Evolutionary conservation across 2,888 invertebrate species (phyloP), one percentile per base, ranked within the genome.

Genomic region (Drosophila maculinotata): DNA sequence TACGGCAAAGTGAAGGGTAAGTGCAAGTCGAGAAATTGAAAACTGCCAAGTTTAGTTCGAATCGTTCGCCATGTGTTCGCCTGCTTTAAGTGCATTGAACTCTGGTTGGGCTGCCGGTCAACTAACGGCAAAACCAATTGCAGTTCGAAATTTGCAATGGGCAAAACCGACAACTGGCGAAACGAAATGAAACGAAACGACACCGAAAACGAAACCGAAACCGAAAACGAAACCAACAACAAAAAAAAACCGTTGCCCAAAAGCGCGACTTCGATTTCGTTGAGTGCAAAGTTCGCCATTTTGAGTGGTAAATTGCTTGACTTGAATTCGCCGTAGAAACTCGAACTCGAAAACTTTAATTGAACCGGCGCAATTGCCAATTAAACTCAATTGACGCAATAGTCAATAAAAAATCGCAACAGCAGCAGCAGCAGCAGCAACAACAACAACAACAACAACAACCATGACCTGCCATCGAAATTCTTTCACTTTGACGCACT

Each of bases 1-100:
- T 94, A 94, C 76, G 93, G 91, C 79, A 93, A 93, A 92, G 93
- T 94, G 38, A 92, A 93, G 93, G 92, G 93, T 93, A 89, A 90
- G 89, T 63, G 5, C n/a, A 12, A 45, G 20, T 31, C 31, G 31
- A 10, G 12, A 23, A 53, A n/a, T n/a, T n/a, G 20, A 20, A 20
- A 4, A 20, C 35, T 53, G 58, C 38, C 39, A 12, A 30, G 47
- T 33, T 38, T 38, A 51, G 45, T 35, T 12, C 26, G 41, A 36
- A 35, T 42, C 14, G 42, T 20, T 25, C 31, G 42, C 67, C 67
- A 49, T 56, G 54, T 69, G 52, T 54, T 51, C 41, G 48, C 31
- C 36, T 12, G 59, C 3, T 31, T 38, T 17, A 23, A 56, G 80
- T 73, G 80, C 80, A 80, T 70, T 80, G 87, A 80, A 79, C 80